Percentiles rank a stretch among this genome's conserved stretches.
These are phyloP conservation scores for Tanypteryx hageni DNA, from an alignment of 2,888 invertebrate species.

Conservation along the genomic window DNA sequence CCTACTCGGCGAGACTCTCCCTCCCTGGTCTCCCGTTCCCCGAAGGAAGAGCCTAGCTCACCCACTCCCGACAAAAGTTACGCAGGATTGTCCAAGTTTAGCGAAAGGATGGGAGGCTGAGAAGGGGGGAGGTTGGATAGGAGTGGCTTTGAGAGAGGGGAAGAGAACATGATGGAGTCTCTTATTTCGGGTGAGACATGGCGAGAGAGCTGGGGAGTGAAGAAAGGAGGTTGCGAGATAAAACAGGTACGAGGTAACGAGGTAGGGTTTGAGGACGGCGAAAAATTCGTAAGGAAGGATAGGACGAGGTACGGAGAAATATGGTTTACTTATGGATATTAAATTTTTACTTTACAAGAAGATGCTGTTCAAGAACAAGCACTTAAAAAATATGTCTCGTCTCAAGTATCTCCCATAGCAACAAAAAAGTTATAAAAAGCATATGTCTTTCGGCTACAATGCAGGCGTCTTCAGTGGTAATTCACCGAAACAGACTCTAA, in stretches of 20 bases:
- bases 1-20: conserved; percentile 21
- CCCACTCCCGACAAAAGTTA: conserved; percentile 29
- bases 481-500: no score
- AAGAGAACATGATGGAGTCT: conserved; percentile 27
- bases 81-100: conserved; percentile 51
- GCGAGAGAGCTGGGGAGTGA: not conserved
- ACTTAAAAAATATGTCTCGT: not conserved
- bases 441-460: no score
- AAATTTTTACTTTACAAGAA: not conserved
- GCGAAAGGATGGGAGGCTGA: not conserved
- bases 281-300: not conserved
- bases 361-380: no score
- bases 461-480: no score
- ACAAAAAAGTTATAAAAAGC: no score
- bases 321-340: not conserved
- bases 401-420: no score
- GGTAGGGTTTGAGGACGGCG: not conserved
- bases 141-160: not conserved
- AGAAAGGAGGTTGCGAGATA: not conserved
- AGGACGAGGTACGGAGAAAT: not conserved
- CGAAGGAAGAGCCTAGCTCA: not conserved
- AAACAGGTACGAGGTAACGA: conserved; percentile 20
- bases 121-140: not conserved
- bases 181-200: conserved; percentile 9
- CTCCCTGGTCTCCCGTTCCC: not conserved